Conservation (phyloP, 2,797 vertebrate species). For the Choloepus didactylus region DNA sequence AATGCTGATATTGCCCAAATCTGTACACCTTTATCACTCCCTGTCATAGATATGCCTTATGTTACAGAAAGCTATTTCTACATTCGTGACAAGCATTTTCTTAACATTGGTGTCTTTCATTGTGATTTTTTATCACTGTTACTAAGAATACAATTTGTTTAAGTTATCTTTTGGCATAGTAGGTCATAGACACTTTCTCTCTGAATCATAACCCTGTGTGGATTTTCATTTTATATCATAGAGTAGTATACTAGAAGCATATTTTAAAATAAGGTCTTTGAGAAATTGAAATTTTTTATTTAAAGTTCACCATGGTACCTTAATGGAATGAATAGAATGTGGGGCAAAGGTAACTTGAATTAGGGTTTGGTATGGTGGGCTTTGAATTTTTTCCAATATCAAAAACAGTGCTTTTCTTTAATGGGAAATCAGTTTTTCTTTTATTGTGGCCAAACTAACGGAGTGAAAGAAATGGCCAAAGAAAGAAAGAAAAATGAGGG, state of each 20-base stretch:
- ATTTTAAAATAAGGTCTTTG: slow-evolving; percentile 74
- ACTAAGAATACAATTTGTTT: slow-evolving; percentile 60
- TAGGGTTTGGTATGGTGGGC: slow-evolving; percentile 55
- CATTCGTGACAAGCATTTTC: slow-evolving; percentile 24
- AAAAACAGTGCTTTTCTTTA: slow-evolving; percentile 65
- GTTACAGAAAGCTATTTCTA: slow-evolving; percentile 32
- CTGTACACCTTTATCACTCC: slow-evolving; percentile 34
- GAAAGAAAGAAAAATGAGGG: background rate
- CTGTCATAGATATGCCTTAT: slow-evolving; percentile 27
- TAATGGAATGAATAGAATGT: slow-evolving; percentile 69
- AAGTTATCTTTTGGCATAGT: slow-evolving; percentile 65
- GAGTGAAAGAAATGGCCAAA: slow-evolving; percentile 40
- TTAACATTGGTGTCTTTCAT: slow-evolving; percentile 49
- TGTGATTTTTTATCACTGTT: slow-evolving; percentile 35
- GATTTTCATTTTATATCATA: slow-evolving; percentile 68
- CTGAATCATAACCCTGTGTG: slow-evolving; percentile 11
- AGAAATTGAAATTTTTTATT: slow-evolving; percentile 75
- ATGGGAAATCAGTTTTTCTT: slow-evolving; percentile 66
- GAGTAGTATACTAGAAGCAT: slow-evolving; percentile 55
- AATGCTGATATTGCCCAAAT: slow-evolving; percentile 60
- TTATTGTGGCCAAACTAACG: slow-evolving; percentile 62
- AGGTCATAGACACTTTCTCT: slow-evolving; percentile 50
- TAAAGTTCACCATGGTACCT: slow-evolving; percentile 80
- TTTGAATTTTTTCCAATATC: slow-evolving; percentile 73
- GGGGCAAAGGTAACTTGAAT: slow-evolving; percentile 28